Conservation (phyloP, 1,140 invertebrate genomes). For the Bombus balteatus region DNA sequence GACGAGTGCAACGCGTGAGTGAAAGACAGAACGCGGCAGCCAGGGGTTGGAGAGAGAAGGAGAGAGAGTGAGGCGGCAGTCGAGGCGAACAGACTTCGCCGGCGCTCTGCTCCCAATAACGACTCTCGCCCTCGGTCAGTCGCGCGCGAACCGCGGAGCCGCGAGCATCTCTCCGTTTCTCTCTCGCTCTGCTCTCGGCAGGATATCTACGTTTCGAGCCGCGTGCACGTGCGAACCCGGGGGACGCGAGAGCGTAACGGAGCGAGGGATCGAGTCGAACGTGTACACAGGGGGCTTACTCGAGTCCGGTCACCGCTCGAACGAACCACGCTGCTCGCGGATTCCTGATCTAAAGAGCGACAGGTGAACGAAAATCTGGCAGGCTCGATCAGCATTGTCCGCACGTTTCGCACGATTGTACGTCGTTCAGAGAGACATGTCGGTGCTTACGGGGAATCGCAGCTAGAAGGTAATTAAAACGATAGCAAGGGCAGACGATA, state of each 20-base stretch:
- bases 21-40: conserved; percentile 3
- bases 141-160: conserved; percentile 76
- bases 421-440: not conserved
- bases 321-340: not conserved
- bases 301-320: not conserved
- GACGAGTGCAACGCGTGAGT: not conserved
- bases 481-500: too few species aligned
- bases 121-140: conserved; percentile 75
- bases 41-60: conserved; percentile 7
- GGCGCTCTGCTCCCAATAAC: conserved; percentile 70
- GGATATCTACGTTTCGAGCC: conserved; percentile 26
- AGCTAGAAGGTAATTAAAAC: not conserved
- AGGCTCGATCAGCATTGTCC: not conserved
- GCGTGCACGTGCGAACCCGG: conserved; percentile 45
- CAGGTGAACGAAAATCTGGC: not conserved
- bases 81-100: conserved; percentile 48
- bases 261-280: conserved; percentile 13
- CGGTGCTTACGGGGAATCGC: not conserved
- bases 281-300: not conserved
- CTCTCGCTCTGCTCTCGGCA: conserved; percentile 36
- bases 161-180: conserved; percentile 67
- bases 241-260: conserved; percentile 9
- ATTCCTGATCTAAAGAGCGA: not conserved
- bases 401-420: not conserved
- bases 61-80: conserved; percentile 22